Percentiles rank a stretch among this genome's conserved stretches.
These are phyloP conservation scores for Sternarchorhynchus goeldii DNA, from an alignment of 2,797 vertebrate species.

Conservation along the genomic window DNA sequence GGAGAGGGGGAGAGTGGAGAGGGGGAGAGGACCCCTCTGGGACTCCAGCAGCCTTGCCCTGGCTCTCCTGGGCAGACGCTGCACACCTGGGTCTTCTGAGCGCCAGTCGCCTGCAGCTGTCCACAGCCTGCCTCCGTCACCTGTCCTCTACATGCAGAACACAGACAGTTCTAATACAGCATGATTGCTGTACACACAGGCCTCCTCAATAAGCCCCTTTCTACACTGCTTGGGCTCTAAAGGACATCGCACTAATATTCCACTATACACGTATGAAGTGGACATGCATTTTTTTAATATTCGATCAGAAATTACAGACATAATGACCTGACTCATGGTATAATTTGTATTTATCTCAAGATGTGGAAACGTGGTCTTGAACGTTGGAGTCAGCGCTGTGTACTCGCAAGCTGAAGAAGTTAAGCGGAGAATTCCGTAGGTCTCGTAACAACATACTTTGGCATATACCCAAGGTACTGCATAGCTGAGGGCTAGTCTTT, in stretches of 20 bases:
- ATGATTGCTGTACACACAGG: not conserved
- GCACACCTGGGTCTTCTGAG: constrained; percentile 72
- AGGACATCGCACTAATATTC: not conserved
- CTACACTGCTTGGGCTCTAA: not conserved
- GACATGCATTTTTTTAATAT: too few relatives aligned
- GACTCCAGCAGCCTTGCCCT: constrained; percentile 29
- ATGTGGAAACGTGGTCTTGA: not conserved
- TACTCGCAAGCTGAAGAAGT: not conserved
- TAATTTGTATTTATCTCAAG: not conserved
- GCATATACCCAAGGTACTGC: not conserved
- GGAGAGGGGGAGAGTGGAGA: not conserved
- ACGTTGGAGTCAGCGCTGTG: not conserved
- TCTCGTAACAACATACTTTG: constrained; percentile 11
- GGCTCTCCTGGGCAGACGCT: constrained; percentile 65
- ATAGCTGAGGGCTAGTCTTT: constrained; percentile 4
- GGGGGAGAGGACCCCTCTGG: constrained; percentile 32
- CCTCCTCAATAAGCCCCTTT: not conserved
- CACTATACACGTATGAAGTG: too few relatives aligned
- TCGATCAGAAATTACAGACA: too few relatives aligned
- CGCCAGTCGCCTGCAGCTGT: constrained; percentile 52
- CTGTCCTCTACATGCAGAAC: constrained; percentile 18
- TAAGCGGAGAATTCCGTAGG: constrained; percentile 1
- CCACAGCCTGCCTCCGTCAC: constrained; percentile 26
- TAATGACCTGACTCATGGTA: too few relatives aligned
- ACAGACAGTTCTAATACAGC: constrained; percentile 9